phyloP scores from a whole-genome alignment of 2,888 invertebrate species.

The Lepas anatifera region DNA sequence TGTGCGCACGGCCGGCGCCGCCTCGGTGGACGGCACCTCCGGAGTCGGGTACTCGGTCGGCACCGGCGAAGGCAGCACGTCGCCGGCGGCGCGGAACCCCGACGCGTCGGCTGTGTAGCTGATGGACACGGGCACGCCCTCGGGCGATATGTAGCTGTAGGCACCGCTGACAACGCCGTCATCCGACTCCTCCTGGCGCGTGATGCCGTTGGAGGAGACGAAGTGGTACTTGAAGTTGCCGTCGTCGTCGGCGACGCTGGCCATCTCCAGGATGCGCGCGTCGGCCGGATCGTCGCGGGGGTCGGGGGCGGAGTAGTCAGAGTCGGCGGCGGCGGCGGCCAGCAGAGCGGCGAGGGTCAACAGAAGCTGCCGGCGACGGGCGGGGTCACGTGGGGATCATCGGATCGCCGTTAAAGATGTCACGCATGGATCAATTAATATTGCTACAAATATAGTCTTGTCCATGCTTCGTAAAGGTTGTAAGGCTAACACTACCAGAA shows the following conservation, averaged over 20 bases:
- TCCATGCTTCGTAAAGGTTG: too few species aligned
- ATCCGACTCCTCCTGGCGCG: not conserved
- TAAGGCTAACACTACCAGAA: too few species aligned
- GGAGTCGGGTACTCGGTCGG: constrained; percentile 8
- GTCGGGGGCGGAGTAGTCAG: not conserved
- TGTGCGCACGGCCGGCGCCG: not conserved
- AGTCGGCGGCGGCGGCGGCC: not conserved
- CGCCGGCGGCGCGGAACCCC: constrained; percentile 1
- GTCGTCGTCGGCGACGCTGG: not conserved
- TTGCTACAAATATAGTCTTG: too few species aligned
- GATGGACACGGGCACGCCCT: not conserved
- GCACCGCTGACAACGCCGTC: not conserved
- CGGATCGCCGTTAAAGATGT: too few species aligned
- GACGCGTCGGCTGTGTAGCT: not conserved
- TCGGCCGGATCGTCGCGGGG: not conserved
- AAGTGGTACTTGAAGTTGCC: not conserved
- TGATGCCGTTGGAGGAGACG: not conserved
- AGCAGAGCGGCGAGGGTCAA: not conserved
- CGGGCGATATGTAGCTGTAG: not conserved
- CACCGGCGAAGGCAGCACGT: not conserved
- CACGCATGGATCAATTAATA: too few species aligned
- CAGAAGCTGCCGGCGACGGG: too few species aligned
- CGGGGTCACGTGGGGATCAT: too few species aligned
- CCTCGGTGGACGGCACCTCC: constrained; percentile 2
- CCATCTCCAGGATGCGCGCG: not conserved